phyloP scores from a whole-genome alignment of 2,797 vertebrate species.

The Onychomys leucogaster region DNA sequence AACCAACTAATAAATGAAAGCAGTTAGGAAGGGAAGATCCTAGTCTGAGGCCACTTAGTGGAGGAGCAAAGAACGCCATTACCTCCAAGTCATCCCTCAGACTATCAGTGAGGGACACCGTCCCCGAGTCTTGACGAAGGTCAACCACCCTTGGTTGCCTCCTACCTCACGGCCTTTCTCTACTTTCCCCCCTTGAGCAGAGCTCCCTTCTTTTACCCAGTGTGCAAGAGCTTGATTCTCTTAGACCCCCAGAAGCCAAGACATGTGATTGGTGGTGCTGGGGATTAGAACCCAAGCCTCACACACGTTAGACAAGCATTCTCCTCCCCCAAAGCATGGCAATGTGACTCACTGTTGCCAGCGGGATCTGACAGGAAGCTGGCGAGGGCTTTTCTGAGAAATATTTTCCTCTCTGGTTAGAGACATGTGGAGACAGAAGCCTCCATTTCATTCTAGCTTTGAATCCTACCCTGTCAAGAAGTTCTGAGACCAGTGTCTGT shows the following conservation, averaged over 20 bases:
- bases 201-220: background rate
- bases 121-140: background rate
- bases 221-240: background rate
- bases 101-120: too few species aligned
- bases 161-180: background rate
- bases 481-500: constrained; percentile 11
- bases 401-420: constrained; percentile 69
- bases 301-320: background rate
- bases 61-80: background rate
- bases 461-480: background rate
- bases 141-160: background rate
- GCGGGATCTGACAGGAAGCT: constrained; percentile 33
- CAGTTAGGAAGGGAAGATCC: background rate
- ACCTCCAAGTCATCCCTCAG: background rate
- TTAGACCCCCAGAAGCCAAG: background rate
- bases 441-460: constrained; percentile 2
- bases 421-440: constrained; percentile 21
- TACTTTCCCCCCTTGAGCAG: background rate
- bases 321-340: background rate
- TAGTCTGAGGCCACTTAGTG: background rate
- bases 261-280: background rate
- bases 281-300: background rate
- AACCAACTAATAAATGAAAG: background rate
- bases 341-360: constrained; percentile 64
- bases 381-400: constrained; percentile 63